These are phyloP conservation scores for Yponomeuta plumbellus DNA, from an alignment of 2,888 invertebrate species.

Conservation along the genomic window DNA sequence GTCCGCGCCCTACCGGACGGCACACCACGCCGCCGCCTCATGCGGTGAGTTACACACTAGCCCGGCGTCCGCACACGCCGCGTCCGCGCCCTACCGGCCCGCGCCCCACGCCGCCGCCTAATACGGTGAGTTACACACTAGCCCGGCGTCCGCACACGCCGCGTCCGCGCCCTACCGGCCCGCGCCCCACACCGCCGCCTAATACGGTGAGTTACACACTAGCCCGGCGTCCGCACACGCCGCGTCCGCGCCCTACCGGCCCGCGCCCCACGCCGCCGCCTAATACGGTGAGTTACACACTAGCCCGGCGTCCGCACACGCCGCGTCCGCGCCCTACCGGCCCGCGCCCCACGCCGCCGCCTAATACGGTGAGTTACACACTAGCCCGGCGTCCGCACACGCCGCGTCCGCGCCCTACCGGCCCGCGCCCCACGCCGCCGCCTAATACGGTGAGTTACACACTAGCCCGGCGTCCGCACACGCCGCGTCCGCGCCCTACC, in stretches of 20 bases:
- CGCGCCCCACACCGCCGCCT: too few relatives aligned
- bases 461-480: too few relatives aligned
- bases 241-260: conserved; percentile 60
- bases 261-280: conserved; percentile 75
- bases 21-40: conserved; percentile 75
- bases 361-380: too few relatives aligned
- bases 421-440: too few relatives aligned
- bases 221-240: too few relatives aligned
- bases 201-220: conserved; percentile 52
- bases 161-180: too few relatives aligned
- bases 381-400: conserved; percentile 39
- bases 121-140: conserved; percentile 60
- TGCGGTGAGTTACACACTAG: conserved; percentile 32
- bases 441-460: conserved; percentile 56
- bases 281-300: conserved; percentile 59
- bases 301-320: too few relatives aligned
- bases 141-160: too few relatives aligned
- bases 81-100: conserved; percentile 65
- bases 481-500: conserved; percentile 52
- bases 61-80: conserved; percentile 42
- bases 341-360: too few relatives aligned
- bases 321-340: too few relatives aligned
- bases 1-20: conserved; percentile 67
- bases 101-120: conserved; percentile 76
- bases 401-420: too few relatives aligned